These are phyloP conservation scores for Escarpia spicata DNA, from an alignment of 2,888 invertebrate genomes.

Conservation along the genomic window DNA sequence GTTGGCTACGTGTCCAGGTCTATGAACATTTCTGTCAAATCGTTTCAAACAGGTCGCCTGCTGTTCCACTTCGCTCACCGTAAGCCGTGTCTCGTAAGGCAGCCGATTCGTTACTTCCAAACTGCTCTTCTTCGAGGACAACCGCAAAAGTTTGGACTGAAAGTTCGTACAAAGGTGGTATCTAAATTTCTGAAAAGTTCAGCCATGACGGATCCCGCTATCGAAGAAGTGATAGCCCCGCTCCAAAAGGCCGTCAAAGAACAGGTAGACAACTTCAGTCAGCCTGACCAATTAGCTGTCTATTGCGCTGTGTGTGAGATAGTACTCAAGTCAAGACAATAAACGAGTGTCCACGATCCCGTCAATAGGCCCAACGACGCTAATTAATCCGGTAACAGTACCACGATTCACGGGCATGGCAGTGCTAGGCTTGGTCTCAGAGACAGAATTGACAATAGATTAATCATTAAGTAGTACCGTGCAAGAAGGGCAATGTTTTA, in stretches of 20 bases:
- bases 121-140: background rate
- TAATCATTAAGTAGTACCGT: too few species aligned
- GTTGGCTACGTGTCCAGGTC: background rate
- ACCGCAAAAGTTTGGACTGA: background rate
- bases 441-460: too few species aligned
- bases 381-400: too few species aligned
- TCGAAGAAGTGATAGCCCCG: constrained; percentile 20
- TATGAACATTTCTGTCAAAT: background rate
- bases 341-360: too few species aligned
- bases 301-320: background rate
- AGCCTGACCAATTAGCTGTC: background rate
- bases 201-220: constrained; percentile 23
- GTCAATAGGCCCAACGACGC: too few species aligned
- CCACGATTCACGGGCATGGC: too few species aligned
- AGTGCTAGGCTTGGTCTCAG: too few species aligned
- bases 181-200: background rate
- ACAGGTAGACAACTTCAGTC: background rate
- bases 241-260: constrained; percentile 22
- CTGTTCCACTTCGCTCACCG: background rate
- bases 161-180: background rate
- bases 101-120: constrained; percentile 5
- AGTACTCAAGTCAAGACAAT: too few species aligned
- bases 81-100: background rate
- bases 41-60: background rate
- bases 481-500: too few species aligned